A percentile compares a stretch with the other conserved stretches of the same genome.
These are phyloP conservation scores for Venturia canescens DNA, from an alignment of 1,140 invertebrate species.

Conservation along the genomic window DNA sequence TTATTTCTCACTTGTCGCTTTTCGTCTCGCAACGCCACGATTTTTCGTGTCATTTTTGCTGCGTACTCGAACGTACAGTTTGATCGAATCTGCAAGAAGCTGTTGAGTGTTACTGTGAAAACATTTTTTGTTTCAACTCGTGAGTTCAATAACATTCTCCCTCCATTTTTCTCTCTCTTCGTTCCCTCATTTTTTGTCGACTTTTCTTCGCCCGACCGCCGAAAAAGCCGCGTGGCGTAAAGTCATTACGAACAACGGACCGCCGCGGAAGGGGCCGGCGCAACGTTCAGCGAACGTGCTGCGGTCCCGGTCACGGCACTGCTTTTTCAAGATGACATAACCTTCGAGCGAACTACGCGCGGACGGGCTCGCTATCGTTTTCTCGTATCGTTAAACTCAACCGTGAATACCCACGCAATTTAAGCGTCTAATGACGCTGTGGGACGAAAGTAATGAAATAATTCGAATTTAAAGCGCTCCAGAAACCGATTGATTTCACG, in stretches of 20 bases:
- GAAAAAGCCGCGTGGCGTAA: slow-evolving; percentile 8
- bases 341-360: slow-evolving; percentile 14
- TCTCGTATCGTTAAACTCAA: background rate
- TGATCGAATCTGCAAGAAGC: background rate
- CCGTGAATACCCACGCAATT: background rate
- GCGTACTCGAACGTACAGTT: no score
- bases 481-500: no score
- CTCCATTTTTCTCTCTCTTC: background rate
- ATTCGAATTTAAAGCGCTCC: no score
- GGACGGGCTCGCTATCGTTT: background rate
- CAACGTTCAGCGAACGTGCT: slow-evolving; percentile 40
- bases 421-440: no score
- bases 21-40: no score
- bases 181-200: background rate
- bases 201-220: background rate
- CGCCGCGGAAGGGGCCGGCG: background rate
- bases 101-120: background rate
- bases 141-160: no score
- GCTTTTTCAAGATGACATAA: slow-evolving; percentile 54
- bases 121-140: no score
- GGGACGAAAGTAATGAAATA: background rate
- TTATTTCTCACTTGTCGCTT: no score
- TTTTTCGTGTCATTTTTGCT: no score
- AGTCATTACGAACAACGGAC: background rate
- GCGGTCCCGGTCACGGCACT: slow-evolving; percentile 45